Evolutionary conservation across 2,888 invertebrate genomes (phyloP), one percentile per base, ranked within the genome.

Genomic region (Tetranychus truncatus): DNA sequence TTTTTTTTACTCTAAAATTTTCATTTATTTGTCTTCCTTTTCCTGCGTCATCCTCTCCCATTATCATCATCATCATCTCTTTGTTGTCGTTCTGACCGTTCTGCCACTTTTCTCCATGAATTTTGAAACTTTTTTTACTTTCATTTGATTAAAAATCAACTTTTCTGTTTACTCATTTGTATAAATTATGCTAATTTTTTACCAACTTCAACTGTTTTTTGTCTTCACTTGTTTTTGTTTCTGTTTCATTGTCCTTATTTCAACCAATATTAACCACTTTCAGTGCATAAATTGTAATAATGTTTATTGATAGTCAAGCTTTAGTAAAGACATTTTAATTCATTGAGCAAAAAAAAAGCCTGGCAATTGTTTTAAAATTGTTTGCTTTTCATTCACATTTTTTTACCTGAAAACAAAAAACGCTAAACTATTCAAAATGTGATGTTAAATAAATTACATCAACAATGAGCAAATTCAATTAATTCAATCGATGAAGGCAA

Each of bases 101-200:
- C 18, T n/a, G 4, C 67, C n/a, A 11, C n/a, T n/a, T 21, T 21
- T 24, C 34, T 24, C 69, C 20, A 18, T 24, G 9, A 20, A 18
- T 69, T 69, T 24, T 21, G 66, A 66, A 66, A 66, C 66, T 66
- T 66, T n/a, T n/a, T n/a, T n/a, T n/a, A n/a, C n/a, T n/a, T 66
- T 11, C 18, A 20, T 66, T 66, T 20, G 66, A 18, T 66, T 66
- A 66, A 15, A 66, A 20, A 66, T 69, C 11, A 24, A 21, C 20
- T 24, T 69, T 67, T 69, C 69, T 24, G 21, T 24, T 24, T 20
- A 69, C 15, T 55, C 55, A 55, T 55, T 55, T 55, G 15, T 15
- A 55, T 55, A 15, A 55, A 55, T 55, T 55, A 55, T 55, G 55
- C 15, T 55, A 15, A 55, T 55, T 34, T n/a, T 24, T 34, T 3